Conservation (phyloP, 2,888 invertebrate species). For the Antitype chi region DNA sequence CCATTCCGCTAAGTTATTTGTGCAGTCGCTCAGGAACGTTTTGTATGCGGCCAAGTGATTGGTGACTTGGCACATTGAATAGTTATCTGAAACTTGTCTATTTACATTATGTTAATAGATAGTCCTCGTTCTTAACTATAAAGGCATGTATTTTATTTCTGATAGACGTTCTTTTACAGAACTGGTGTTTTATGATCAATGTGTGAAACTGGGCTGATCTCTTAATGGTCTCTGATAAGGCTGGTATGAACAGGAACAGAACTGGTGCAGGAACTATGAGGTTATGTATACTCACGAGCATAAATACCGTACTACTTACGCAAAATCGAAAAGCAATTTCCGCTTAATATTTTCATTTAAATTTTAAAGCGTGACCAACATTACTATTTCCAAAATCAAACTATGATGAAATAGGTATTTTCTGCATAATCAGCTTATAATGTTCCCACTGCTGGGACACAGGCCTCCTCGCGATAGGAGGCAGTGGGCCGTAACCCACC, state of each 20-base stretch:
- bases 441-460: too few relatives aligned
- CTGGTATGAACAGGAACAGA: too few relatives aligned
- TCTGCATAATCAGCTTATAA: too few relatives aligned
- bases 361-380: too few relatives aligned
- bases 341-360: background rate
- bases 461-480: too few relatives aligned
- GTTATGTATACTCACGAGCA: background rate
- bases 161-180: background rate
- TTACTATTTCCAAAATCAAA: background rate
- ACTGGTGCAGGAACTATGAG: background rate
- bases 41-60: constrained; percentile 15
- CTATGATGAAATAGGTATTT: background rate
- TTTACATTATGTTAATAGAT: constrained; percentile 13
- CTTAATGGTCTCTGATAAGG: background rate
- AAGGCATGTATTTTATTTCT: background rate
- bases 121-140: background rate
- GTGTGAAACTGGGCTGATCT: background rate
- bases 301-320: background rate
- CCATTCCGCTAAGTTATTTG: constrained; percentile 18
- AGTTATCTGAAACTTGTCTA: constrained; percentile 38
- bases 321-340: background rate
- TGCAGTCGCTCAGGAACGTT: constrained; percentile 34
- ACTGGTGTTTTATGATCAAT: background rate
- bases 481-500: too few relatives aligned
- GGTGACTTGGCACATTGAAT: constrained; percentile 11